Base-by-base conservation (phyloP, 2,888 invertebrate species). In the Gibbula magus region DNA sequence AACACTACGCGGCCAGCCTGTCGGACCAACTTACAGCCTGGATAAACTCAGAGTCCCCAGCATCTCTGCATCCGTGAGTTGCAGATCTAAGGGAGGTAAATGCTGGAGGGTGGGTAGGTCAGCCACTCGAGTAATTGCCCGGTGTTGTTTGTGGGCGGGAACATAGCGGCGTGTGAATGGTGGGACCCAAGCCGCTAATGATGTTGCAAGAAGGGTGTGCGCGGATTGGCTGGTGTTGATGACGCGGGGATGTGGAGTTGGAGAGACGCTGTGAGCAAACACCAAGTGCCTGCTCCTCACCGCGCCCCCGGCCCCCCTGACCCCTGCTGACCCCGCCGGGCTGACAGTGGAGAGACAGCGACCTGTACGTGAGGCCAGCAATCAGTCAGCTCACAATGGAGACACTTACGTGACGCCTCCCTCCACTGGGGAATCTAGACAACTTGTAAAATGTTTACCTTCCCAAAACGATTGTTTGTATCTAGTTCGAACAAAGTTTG, bases 361-460 rank as follows among this genome's bases (percentile, higher is more conserved):
- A 18, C 61, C 18, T 61, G 29, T 61, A 61, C 61, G 61, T 61
- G 61, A 25, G 29, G 1, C 16, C 29, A 25, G 29, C 29, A 25
- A 61, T 29, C 61, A 29, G 29, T 25, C 61, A 10, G 61, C 61
- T 61, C 25, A 61, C 61, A 61, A 61, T 61, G 61, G 61, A 25
- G 61, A 61, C 61, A 61, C 25, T 61, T 61, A 61, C 61, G 61
- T 61, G 61, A 61, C 61, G 29, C 25, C 61, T 13, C 61, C 2
- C 61, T 25, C 61, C 29, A 61, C 61, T 29, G 25, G 61, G 61
- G 61, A 61, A 61, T 61, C 61, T 61, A 61, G 25, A 61, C 25
- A 61, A 25, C 61, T 73, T 22, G 74, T 74, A 53, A 74, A 78
- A 52, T 78, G 73, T 78, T 78, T 52, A 56, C 78, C 67, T 35